phyloP scores from a whole-genome alignment of 2,113 vertebrate genomes.

The Corythoichthys haematopterus region DNA sequence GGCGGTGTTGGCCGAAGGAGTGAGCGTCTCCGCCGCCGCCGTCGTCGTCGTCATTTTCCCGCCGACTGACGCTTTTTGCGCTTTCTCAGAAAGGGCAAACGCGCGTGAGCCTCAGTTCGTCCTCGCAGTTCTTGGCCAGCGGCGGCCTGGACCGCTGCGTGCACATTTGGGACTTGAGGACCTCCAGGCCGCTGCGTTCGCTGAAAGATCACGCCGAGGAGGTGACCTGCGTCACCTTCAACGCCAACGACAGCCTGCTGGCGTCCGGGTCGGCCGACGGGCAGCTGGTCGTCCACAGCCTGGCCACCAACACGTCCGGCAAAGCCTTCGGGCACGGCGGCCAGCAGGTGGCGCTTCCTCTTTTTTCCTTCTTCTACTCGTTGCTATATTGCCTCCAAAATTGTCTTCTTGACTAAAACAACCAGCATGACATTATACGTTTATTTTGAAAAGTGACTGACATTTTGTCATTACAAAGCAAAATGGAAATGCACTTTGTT shows the following conservation, averaged over 20 bases:
- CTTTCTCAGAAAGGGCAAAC: constrained; percentile 88
- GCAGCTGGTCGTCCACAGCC: constrained; percentile 88
- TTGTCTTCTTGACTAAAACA: no score
- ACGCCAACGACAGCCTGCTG: constrained; percentile 85
- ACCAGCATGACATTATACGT: no score
- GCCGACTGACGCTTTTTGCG: neutral
- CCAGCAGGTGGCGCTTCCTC: constrained; percentile 75
- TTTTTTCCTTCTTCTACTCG: neutral
- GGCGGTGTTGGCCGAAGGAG: constrained; percentile 88
- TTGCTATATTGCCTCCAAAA: neutral
- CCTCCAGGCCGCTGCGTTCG: constrained; percentile 81
- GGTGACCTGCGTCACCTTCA: constrained; percentile 87
- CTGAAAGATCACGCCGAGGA: constrained; percentile 93
- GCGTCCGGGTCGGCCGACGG: constrained; percentile 92
- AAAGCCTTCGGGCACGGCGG: constrained; percentile 86
- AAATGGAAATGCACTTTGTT: no score
- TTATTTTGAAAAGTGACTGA: no score
- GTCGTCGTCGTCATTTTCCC: neutral
- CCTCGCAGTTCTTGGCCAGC: constrained; percentile 82
- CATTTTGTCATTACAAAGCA: no score
- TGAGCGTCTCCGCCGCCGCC: constrained; percentile 69
- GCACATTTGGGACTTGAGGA: constrained; percentile 96
- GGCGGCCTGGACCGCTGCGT: constrained; percentile 87
- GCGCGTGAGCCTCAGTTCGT: constrained; percentile 82
- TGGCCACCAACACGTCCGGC: constrained; percentile 90